Percentiles rank a stretch among this genome's conserved stretches.
Evolutionary conservation across 1,140 invertebrate species (phyloP).

Genomic region (Glossosoma conforme): DNA sequence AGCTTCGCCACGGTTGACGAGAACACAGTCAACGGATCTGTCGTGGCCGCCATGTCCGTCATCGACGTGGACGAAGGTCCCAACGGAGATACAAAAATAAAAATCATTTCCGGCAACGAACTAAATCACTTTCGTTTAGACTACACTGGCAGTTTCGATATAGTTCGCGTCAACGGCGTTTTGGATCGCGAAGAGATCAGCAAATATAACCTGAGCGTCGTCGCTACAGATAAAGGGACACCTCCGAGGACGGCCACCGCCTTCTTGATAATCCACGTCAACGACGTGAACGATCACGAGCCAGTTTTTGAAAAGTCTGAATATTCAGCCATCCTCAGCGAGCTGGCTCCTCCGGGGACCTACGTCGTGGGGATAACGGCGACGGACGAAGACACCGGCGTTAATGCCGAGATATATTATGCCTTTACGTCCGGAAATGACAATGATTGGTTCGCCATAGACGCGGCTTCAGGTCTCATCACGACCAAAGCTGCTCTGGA

Average conservation of each 20-base stretch:
- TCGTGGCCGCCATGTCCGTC: constrained; percentile 91
- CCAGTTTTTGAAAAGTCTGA: constrained; percentile 91
- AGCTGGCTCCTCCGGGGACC: constrained; percentile 79
- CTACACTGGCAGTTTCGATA: constrained; percentile 77
- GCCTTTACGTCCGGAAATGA: constrained; percentile 84
- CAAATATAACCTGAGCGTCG: constrained; percentile 87
- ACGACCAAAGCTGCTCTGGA: constrained; percentile 79
- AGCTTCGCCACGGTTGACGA: constrained; percentile 88
- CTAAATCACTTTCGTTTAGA: constrained; percentile 82
- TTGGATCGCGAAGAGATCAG: constrained; percentile 89
- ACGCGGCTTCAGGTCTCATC: constrained; percentile 76
- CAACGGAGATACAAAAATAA: constrained; percentile 82
- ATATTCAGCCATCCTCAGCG: constrained; percentile 82
- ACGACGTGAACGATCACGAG: constrained; percentile 93
- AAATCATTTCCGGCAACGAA: constrained; percentile 86
- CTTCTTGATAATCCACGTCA: constrained; percentile 86
- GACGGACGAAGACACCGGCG: constrained; percentile 84
- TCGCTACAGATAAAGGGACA: constrained; percentile 83
- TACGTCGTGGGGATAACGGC: constrained; percentile 85
- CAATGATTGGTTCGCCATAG: constrained; percentile 81
- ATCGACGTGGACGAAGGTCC: constrained; percentile 84
- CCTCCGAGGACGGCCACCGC: constrained; percentile 78
- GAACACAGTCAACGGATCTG: constrained; percentile 81
- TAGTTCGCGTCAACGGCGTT: constrained; percentile 86
- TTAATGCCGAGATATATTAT: constrained; percentile 85